Percentiles rank a stretch among this genome's conserved stretches.
phyloP scores from a whole-genome alignment of 2,113 vertebrate genomes.

The Sylvia atricapilla region DNA sequence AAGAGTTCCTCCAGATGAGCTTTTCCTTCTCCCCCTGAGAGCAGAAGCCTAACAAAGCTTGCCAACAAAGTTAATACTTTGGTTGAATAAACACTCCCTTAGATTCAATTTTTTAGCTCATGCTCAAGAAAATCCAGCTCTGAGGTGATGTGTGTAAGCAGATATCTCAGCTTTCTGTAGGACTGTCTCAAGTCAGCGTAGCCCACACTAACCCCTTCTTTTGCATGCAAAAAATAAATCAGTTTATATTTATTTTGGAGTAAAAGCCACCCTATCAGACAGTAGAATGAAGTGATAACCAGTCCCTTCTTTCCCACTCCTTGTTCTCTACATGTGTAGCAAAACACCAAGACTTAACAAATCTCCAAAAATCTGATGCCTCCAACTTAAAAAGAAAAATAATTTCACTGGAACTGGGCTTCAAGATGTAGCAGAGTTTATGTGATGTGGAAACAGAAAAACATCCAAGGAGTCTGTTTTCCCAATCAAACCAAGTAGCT shows the following conservation, averaged over 20 bases:
- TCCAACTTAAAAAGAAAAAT: not conserved
- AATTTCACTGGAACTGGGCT: not conserved
- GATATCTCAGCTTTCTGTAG: not conserved
- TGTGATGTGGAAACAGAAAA: not conserved
- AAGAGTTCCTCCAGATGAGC: slow-evolving; percentile 1
- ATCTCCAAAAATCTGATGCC: not conserved
- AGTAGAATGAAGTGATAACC: not conserved
- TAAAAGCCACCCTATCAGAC: not conserved
- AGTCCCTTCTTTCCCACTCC: not conserved
- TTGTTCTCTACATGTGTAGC: not conserved
- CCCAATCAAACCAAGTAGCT: not conserved
- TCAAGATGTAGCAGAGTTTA: not conserved
- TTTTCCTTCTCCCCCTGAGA: not conserved
- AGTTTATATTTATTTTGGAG: not conserved
- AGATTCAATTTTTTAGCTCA: not conserved
- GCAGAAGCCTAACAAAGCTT: not conserved
- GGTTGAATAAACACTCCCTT: not conserved
- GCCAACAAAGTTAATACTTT: slow-evolving; percentile 14
- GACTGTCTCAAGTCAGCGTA: not conserved
- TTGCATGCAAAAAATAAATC: not conserved
- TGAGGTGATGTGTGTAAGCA: not conserved
- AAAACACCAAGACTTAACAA: not conserved
- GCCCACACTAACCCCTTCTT: not conserved
- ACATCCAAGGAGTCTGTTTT: not conserved
- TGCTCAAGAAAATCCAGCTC: not conserved